A percentile compares a stretch with the other conserved stretches of the same genome.
These are phyloP conservation scores for Melinaea menophilus DNA, from an alignment of 2,888 invertebrate species.

Conservation along the genomic window DNA sequence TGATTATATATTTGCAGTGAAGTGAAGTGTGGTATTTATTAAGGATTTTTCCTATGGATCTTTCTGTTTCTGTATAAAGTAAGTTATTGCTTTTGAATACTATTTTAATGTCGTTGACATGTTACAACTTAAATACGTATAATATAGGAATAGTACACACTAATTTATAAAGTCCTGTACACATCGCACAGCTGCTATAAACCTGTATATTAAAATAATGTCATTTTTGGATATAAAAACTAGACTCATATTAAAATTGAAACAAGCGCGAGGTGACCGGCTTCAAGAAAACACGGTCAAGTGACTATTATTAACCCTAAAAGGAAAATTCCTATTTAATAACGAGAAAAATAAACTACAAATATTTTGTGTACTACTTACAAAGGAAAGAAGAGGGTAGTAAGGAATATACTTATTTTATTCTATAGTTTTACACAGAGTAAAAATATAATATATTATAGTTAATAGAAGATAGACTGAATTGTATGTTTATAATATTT, in stretches of 20 bases:
- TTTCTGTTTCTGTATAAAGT: neutral
- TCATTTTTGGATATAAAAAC: neutral
- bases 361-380: neutral
- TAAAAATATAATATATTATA: too few relatives aligned
- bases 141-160: too few relatives aligned
- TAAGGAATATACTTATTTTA: too few relatives aligned
- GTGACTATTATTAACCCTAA: constrained; percentile 7
- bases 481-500: too few relatives aligned
- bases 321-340: constrained; percentile 10
- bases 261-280: constrained; percentile 16
- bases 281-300: constrained; percentile 21
- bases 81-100: constrained; percentile 1
- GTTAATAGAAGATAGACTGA: too few relatives aligned
- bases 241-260: neutral
- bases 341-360: neutral
- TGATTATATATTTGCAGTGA: neutral
- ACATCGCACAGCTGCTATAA: too few relatives aligned
- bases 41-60: neutral
- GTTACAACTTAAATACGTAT: too few relatives aligned
- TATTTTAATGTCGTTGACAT: too few relatives aligned
- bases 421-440: too few relatives aligned
- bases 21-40: neutral
- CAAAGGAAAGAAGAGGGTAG: too few relatives aligned
- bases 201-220: too few relatives aligned
- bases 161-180: too few relatives aligned